Conservation (phyloP, 2,888 invertebrate genomes). For the Notodonta dromedarius region DNA sequence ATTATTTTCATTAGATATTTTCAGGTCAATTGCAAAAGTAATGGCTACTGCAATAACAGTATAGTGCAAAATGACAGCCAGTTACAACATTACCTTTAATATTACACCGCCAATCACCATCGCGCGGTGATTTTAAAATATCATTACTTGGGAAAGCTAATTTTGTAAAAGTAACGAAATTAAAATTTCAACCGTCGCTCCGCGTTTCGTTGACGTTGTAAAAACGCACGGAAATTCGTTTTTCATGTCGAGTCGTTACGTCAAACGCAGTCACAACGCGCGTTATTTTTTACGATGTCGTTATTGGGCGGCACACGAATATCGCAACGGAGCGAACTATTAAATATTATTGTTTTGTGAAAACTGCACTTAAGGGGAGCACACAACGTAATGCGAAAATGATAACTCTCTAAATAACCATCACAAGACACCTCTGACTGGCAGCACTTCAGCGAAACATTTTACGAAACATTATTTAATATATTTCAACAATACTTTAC, state of each 20-base stretch:
- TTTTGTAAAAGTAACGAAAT: conserved; percentile 36
- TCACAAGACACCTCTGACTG: too few relatives aligned
- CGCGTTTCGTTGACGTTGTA: conserved; percentile 28
- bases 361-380: conserved; percentile 1
- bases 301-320: conserved; percentile 38
- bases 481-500: too few relatives aligned
- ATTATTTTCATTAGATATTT: neutral
- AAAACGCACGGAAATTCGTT: conserved; percentile 42
- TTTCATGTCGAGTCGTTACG: conserved; percentile 47
- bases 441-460: too few relatives aligned
- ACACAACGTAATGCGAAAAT: conserved; percentile 1
- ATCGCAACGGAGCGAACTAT: conserved; percentile 20
- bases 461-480: too few relatives aligned
- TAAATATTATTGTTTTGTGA: conserved; percentile 20
- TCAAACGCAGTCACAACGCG: conserved; percentile 51
- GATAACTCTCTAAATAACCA: neutral
- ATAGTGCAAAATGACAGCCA: neutral
- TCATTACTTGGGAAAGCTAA: conserved; percentile 33
- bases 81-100: conserved; percentile 15
- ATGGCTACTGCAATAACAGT: neutral
- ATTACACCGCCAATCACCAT: conserved; percentile 32
- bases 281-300: conserved; percentile 47
- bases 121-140: conserved; percentile 15
- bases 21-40: neutral
- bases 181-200: conserved; percentile 31